These are phyloP conservation scores for Lycodopsis pacificus DNA, from an alignment of 2,797 vertebrate genomes.

Conservation along the genomic window DNA sequence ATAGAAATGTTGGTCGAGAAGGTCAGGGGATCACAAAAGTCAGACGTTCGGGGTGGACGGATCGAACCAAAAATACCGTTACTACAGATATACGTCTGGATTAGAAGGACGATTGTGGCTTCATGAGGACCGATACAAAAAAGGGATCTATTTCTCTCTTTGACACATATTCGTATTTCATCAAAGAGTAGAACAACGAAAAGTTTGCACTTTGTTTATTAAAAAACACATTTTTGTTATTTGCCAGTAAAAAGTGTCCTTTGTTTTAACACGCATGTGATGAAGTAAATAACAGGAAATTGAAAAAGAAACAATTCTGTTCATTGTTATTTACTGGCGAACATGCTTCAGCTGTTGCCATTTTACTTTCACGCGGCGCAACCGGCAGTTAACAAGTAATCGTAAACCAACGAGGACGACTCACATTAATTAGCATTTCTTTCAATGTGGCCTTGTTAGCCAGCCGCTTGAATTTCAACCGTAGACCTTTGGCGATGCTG, in stretches of 20 bases:
- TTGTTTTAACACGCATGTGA: neutral
- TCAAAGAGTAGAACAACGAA: neutral
- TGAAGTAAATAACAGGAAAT: neutral
- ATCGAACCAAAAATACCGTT: too few relatives aligned
- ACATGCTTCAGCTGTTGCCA: conserved; percentile 17
- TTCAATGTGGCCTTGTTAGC: conserved; percentile 18
- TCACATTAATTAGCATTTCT: neutral
- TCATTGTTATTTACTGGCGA: neutral
- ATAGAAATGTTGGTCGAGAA: neutral
- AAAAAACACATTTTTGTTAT: too few relatives aligned
- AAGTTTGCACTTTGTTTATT: too few relatives aligned
- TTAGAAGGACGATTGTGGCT: neutral
- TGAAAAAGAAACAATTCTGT: neutral
- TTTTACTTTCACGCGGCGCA: conserved; percentile 14
- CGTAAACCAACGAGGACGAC: conserved; percentile 19
- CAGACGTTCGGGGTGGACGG: neutral
- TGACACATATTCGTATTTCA: neutral
- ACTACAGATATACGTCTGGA: neutral
- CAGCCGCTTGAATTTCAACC: conserved; percentile 7
- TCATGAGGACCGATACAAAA: neutral
- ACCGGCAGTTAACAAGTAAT: conserved; percentile 23
- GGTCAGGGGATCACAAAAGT: neutral
- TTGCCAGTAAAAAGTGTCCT: too few relatives aligned
- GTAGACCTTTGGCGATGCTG: neutral
- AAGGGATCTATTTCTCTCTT: neutral